phyloP scores from a whole-genome alignment of 2,888 invertebrate species.

The Heliconius ismenius region DNA sequence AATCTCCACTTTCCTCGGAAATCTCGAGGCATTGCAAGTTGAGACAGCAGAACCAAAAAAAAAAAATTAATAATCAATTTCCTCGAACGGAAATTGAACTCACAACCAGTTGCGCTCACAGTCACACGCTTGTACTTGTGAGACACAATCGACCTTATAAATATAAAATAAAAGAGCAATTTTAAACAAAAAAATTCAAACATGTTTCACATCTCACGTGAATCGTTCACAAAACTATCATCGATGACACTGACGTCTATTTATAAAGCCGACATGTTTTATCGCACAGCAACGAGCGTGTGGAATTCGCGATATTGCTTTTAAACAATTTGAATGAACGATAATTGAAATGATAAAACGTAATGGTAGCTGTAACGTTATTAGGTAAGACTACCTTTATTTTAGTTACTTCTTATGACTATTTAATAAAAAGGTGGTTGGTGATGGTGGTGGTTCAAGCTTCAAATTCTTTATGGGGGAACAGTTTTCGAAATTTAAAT shows the following conservation, averaged over 20 bases:
- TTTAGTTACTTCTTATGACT: background rate
- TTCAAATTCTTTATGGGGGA: background rate
- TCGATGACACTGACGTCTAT: conserved; percentile 38
- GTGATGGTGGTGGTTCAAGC: background rate
- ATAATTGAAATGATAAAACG: conserved; percentile 26
- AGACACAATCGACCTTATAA: no score
- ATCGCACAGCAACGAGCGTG: conserved; percentile 26
- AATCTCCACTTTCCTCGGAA: no score
- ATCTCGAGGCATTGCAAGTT: no score
- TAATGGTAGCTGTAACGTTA: background rate
- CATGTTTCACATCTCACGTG: conserved; percentile 5
- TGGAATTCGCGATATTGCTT: conserved; percentile 28
- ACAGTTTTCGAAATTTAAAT: background rate
- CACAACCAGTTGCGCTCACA: no score
- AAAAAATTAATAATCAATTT: no score
- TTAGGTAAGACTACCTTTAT: background rate
- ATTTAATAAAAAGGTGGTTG: background rate
- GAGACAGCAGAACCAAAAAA: no score
- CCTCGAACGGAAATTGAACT: no score
- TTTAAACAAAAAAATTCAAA: conserved; percentile 1
- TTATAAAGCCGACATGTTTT: conserved; percentile 40
- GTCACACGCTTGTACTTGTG: no score
- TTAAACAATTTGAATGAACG: conserved; percentile 25
- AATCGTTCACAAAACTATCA: conserved; percentile 33
- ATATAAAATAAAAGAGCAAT: background rate